phyloP scores from a whole-genome alignment of 2,113 vertebrate genomes.

The Embiotoca jacksoni region DNA sequence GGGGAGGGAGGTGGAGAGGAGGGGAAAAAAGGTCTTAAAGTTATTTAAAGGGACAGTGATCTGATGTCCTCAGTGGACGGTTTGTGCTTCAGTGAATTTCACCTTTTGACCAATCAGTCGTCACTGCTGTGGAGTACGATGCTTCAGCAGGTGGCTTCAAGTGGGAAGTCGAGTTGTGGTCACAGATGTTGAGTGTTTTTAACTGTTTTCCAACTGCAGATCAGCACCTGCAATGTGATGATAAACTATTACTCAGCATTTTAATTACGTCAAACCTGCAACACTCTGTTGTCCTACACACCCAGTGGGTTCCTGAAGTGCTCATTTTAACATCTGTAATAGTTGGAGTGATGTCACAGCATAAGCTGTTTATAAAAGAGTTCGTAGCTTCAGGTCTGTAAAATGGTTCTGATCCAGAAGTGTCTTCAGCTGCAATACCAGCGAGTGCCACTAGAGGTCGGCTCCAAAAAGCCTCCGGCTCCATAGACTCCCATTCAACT shows the following conservation, averaged over 20 bases:
- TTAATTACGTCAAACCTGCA: background rate
- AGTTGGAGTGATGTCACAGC: too few relatives aligned
- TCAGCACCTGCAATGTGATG: background rate
- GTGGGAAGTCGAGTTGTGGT: background rate
- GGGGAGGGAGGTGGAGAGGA: constrained; percentile 62
- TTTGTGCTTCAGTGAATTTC: constrained; percentile 29
- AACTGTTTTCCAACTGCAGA: background rate
- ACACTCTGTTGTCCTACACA: too few relatives aligned
- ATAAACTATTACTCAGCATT: background rate
- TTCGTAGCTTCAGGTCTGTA: too few relatives aligned
- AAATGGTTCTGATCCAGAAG: too few relatives aligned
- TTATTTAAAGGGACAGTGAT: constrained; percentile 95
- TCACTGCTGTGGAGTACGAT: background rate
- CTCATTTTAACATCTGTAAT: background rate
- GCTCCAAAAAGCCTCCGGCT: too few relatives aligned
- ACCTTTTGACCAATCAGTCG: constrained; percentile 16
- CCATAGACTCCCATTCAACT: too few relatives aligned
- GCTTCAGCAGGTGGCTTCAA: constrained; percentile 43
- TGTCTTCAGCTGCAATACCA: too few relatives aligned
- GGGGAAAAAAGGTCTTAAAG: constrained; percentile 78
- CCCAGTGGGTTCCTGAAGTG: background rate
- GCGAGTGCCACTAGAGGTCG: too few relatives aligned
- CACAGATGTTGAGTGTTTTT: background rate
- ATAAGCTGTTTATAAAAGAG: too few relatives aligned
- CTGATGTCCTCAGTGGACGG: constrained; percentile 66